Conservation (phyloP, 2,113 vertebrate species). For the Campylomormyrus tamandua region DNA sequence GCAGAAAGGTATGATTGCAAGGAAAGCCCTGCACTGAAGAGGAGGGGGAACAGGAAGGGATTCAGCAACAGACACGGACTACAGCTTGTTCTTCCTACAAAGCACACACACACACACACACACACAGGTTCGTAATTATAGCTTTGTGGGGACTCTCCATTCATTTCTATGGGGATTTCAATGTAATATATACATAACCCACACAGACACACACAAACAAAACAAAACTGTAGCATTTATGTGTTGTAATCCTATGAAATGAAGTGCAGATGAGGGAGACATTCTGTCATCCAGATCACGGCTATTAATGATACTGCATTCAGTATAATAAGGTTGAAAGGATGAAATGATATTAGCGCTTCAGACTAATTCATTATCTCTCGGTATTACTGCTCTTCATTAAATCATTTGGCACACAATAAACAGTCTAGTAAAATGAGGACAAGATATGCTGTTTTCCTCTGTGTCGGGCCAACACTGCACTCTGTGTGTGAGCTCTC, state of each 20-base stretch:
- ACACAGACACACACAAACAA: neutral
- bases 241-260: neutral
- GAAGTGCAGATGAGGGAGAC: neutral
- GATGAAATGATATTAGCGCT: slow-evolving; percentile 17
- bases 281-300: neutral
- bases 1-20: neutral
- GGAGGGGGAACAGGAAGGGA: neutral
- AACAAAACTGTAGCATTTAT: neutral
- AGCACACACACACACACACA: neutral
- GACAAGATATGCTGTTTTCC: neutral
- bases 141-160: too few relatives aligned
- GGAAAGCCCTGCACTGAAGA: neutral
- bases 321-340: slow-evolving; percentile 9
- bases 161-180: neutral
- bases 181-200: neutral
- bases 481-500: neutral
- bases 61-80: neutral
- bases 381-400: slow-evolving; percentile 13
- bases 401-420: slow-evolving; percentile 11
- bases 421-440: slow-evolving; percentile 1
- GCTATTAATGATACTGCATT: slow-evolving; percentile 9
- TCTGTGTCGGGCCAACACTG: neutral
- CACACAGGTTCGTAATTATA: neutral
- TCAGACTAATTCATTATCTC: slow-evolving; percentile 16
- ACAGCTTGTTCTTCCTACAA: too few relatives aligned